Evolutionary conservation across 2,113 vertebrate genomes (phyloP).

Genomic region (Dinomys branickii): DNA sequence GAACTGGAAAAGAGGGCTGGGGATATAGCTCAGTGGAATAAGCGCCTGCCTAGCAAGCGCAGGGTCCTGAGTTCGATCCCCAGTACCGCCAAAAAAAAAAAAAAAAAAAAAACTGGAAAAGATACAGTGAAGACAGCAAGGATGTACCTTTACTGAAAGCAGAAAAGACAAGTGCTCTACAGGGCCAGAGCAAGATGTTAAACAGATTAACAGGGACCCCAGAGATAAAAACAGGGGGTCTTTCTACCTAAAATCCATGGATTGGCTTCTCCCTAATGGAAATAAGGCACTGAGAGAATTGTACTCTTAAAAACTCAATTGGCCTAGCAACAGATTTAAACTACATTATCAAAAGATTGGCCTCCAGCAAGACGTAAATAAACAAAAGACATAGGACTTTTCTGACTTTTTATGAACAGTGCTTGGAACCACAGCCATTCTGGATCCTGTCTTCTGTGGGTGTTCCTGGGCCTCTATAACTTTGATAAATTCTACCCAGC

Average conservation of each 20-base stretch:
- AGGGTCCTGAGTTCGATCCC: too few relatives aligned
- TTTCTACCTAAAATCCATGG: background rate
- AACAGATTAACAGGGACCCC: background rate
- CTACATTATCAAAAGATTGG: background rate
- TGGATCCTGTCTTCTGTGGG: background rate
- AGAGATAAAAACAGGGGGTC: background rate
- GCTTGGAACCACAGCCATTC: background rate
- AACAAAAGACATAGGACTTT: background rate
- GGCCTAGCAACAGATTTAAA: background rate
- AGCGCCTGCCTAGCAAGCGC: too few relatives aligned
- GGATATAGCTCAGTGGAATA: too few relatives aligned
- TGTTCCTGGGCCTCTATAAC: background rate
- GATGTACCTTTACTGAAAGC: background rate
- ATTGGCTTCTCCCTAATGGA: background rate
- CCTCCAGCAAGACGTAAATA: background rate
- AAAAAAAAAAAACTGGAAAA: background rate
- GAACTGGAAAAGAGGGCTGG: background rate
- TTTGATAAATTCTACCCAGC: background rate
- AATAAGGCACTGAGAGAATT: background rate
- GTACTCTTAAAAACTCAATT: background rate
- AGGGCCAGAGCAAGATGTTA: background rate
- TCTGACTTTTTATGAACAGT: background rate
- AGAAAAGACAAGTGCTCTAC: background rate
- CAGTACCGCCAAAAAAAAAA: too few relatives aligned
- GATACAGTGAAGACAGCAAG: background rate